Evolutionary conservation across 2,113 vertebrate species (phyloP), one percentile per base, ranked within the genome.

Genomic region (Arizona elegans): DNA sequence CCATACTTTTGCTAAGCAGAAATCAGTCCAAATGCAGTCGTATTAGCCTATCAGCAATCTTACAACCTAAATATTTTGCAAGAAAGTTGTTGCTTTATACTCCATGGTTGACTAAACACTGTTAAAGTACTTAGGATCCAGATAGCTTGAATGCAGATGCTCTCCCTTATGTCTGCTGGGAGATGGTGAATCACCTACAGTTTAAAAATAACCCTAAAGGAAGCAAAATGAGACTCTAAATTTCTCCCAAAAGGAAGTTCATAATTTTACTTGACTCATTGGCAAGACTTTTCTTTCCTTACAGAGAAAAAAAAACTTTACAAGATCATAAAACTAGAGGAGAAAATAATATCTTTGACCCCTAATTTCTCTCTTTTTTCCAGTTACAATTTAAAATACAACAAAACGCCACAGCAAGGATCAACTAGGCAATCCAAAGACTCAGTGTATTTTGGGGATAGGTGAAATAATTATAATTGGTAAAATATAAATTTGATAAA

Each of bases 241-340:
- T 86, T 0, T 3, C 58, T 81, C 86, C 29, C 10, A 50, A 7
- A 50, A 87, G 55, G 81, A 92, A 92, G 19, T 58, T 92, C 50
- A 2, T 52, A 58, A 47, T 86, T 94, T 50, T 15, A 5, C 55
- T 0, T 65, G 65, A 26, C 1, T 86, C 1, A 58, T 92, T 11
- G 58, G 95, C 95, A 90, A 93, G 65, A 92, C 89, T 0, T 0
- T 94, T 96, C 47, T 81, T 96, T 91, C 47, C 89, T 95, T 23
- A 12, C 47, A 93, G 93, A 91, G 93, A 92, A 86, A 93, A 86
- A 96, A 92, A 96, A 92, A 81, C 3, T 21, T 24, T 90, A 21
- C 58, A 52, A 53, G 92, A 52, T 86, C 19, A 90, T 93, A 89
- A 92, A 89, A 75, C 11, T 29, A 8, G 21, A 88, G n/a, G 8